These are phyloP conservation scores for Sebastes itinus DNA, from an alignment of 2,797 vertebrate genomes.

Conservation along the genomic window DNA sequence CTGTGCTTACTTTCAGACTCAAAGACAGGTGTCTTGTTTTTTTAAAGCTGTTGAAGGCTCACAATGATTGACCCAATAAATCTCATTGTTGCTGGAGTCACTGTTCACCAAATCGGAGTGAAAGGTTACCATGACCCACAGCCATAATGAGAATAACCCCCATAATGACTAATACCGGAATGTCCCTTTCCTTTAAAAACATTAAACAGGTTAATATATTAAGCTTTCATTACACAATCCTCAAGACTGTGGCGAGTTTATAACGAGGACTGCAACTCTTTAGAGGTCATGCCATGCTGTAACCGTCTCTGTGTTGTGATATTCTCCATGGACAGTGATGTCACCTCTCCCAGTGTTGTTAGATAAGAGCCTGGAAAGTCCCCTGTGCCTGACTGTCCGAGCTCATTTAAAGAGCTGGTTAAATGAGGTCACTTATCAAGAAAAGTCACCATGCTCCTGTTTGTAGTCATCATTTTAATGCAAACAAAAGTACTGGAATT, in stretches of 20 bases:
- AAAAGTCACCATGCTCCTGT: neutral
- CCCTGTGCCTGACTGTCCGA: conserved; percentile 26
- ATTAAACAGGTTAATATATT: neutral
- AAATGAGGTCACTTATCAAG: conserved; percentile 9
- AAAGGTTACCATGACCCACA: neutral
- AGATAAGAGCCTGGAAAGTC: conserved; percentile 60
- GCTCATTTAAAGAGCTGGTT: conserved; percentile 34
- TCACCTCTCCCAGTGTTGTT: conserved; percentile 28
- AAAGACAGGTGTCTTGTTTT: neutral
- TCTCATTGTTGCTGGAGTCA: too few species aligned
- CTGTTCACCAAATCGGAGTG: neutral
- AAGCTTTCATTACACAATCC: neutral
- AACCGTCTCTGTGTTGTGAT: neutral
- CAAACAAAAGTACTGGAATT: neutral
- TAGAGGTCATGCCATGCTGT: neutral
- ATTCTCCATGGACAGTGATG: conserved; percentile 50
- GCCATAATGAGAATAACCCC: neutral
- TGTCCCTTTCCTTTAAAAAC: neutral
- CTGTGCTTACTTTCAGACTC: conserved; percentile 8
- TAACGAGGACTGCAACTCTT: neutral
- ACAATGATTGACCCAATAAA: neutral
- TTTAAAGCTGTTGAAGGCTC: neutral
- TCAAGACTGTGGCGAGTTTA: neutral
- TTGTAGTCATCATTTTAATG: neutral
- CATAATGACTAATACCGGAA: neutral